Percentiles rank a stretch among this genome's conserved stretches.
phyloP scores from a whole-genome alignment of 1,140 invertebrate species.

The Planococcus citri region DNA sequence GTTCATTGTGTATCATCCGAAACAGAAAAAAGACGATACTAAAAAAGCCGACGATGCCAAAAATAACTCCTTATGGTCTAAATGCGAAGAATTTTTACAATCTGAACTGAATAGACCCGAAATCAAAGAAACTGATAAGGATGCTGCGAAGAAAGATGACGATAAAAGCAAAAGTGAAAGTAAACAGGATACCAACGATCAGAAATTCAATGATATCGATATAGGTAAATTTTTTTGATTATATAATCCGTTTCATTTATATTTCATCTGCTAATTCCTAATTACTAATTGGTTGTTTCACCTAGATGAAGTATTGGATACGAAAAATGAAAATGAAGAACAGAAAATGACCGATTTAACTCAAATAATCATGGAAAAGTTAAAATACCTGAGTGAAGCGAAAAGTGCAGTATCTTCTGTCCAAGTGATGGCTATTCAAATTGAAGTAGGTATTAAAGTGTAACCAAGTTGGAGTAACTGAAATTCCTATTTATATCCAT shows the following conservation, averaged over 20 bases:
- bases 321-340: background rate
- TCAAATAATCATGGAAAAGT: conserved; percentile 43
- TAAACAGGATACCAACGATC: background rate
- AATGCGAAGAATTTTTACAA: background rate
- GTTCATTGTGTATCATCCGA: background rate
- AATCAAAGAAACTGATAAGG: background rate
- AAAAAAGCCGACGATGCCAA: background rate
- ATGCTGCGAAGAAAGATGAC: background rate
- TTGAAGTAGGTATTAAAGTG: conserved; percentile 41
- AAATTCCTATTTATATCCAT: background rate
- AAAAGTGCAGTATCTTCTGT: conserved; percentile 45
- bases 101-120: background rate
- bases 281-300: background rate
- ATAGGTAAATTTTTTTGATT: too few species aligned
- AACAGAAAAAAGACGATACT: background rate
- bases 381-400: conserved; percentile 49
- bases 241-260: too few species aligned
- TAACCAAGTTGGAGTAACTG: background rate
- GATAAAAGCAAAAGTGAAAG: background rate
- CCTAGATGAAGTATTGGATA: conserved; percentile 9
- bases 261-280: background rate
- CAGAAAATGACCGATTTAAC: conserved; percentile 30
- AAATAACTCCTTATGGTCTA: background rate
- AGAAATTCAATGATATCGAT: background rate
- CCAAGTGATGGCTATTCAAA: conserved; percentile 50